Percentiles rank a stretch among this genome's conserved stretches.
phyloP scores from a whole-genome alignment of 2,797 vertebrate genomes.

The Sitta carolinensis region DNA sequence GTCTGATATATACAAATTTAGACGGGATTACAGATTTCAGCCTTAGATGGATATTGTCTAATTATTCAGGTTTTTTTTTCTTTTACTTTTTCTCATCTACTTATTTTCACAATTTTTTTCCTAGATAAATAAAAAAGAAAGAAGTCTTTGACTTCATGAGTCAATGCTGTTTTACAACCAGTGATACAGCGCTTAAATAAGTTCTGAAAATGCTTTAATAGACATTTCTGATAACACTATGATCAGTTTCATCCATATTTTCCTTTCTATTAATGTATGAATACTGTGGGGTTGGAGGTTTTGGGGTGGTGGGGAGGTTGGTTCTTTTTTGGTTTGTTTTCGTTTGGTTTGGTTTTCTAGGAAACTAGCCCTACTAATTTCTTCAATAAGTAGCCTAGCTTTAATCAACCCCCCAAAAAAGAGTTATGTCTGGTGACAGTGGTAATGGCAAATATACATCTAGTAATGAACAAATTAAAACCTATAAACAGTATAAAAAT shows the following conservation, averaged over 20 bases:
- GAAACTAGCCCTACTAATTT: not conserved
- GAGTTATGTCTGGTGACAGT: not conserved
- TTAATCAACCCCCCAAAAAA: not conserved
- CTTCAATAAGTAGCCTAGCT: not conserved
- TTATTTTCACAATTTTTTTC: not conserved
- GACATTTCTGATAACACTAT: not conserved
- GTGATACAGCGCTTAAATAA: not conserved
- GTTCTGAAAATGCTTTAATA: not conserved
- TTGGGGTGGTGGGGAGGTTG: not conserved
- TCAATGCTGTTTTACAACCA: not conserved
- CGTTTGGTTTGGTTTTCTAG: not conserved
- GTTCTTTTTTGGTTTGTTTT: not conserved
- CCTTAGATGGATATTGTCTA: not conserved
- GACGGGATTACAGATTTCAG: not conserved
- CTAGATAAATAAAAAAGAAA: not conserved
- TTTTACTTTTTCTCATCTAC: rapidly evolving
- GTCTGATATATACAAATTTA: not conserved
- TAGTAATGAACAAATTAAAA: not conserved
- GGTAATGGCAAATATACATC: not conserved
- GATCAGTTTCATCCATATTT: not conserved
- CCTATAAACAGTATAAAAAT: not conserved
- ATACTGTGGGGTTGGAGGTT: not conserved
- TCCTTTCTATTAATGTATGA: not conserved
- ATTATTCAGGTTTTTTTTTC: not conserved
- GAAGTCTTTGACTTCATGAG: not conserved